Evolutionary conservation across 2,888 invertebrate species (phyloP), one percentile per base, ranked within the genome.

Genomic region (Synergus gifuensis): DNA sequence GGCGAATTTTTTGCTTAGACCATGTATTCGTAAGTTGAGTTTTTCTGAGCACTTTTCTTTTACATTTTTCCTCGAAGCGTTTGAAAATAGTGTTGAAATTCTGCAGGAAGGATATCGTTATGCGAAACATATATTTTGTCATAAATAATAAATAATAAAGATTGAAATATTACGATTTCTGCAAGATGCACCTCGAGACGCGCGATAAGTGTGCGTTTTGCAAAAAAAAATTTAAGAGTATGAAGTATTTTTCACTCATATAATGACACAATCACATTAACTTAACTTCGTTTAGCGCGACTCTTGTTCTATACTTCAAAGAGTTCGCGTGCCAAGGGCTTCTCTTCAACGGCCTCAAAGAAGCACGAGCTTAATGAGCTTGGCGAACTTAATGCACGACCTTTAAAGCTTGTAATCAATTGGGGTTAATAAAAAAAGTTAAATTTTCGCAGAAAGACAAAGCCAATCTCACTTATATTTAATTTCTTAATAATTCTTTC

Each of bases 251-350:
- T 42, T 18, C 5, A 7, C n/a, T 36, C n/a, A 40, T 14, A 14
- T 44, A 69, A 54, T n/a, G 54, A 73, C 79, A 76, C 63, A 79
- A 84, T 81, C 66, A 66, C 63, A 54, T 80, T 69, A 78, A 16
- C 63, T 62, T 81, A 83, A 80, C 78, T 80, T 79, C 67, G 62
- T 76, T 83, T 63, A 60, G 73, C 28, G 78, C 73, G 54, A 73
- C 78, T 28, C 36, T 73, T 54, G 16, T 16, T 22, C n/a, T 16
- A 49, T n/a, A 73, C 73, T 73, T 73, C 4, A 73, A 73, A 54
- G 73, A 54, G 67, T 67, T 67, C 67, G 67, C 44, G 67, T 67
- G 44, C 42, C 18, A n/a, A 67, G 49, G 54, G 73, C 36, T 73
- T 73, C 46, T 22, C 60, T 18, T 60, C 22, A 60, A 11, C 22